Percentiles rank a stretch among this genome's conserved stretches.
These are phyloP conservation scores for Microcebus jonahi DNA, from an alignment of 2,113 vertebrate genomes.

Conservation along the genomic window DNA sequence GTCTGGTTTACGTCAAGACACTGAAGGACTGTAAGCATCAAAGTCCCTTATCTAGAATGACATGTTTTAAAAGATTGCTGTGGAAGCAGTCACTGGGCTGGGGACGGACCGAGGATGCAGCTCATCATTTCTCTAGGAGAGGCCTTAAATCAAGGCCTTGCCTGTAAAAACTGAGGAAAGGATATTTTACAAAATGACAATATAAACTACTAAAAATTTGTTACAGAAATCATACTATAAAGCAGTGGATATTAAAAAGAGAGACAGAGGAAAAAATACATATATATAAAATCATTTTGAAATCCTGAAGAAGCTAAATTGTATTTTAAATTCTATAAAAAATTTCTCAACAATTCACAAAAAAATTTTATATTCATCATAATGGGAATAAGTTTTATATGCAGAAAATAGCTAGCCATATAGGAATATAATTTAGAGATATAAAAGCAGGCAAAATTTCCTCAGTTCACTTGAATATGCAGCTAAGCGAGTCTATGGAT, in stretches of 20 bases:
- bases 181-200: slow-evolving; percentile 18
- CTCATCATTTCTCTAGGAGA: neutral
- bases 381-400: slow-evolving; percentile 30
- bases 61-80: slow-evolving; percentile 7
- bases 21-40: neutral
- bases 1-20: slow-evolving; percentile 46
- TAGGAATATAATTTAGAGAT: slow-evolving; percentile 11
- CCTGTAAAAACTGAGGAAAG: neutral
- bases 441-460: slow-evolving; percentile 21
- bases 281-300: neutral
- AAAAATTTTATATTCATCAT: slow-evolving; percentile 34
- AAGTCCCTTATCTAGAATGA: slow-evolving; percentile 14
- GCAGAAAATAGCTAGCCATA: slow-evolving; percentile 28
- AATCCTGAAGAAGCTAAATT: neutral
- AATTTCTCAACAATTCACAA: neutral
- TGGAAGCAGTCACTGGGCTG: neutral
- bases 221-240: slow-evolving; percentile 12
- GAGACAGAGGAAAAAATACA: neutral
- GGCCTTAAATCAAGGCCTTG: slow-evolving; percentile 20
- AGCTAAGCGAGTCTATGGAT: neutral
- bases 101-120: neutral
- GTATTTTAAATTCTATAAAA: slow-evolving; percentile 29
- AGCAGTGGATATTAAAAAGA: neutral
- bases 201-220: neutral
- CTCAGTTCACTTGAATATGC: neutral